Evolutionary conservation across 2,888 invertebrate genomes (phyloP).

Genomic region (Theristus sp.): DNA sequence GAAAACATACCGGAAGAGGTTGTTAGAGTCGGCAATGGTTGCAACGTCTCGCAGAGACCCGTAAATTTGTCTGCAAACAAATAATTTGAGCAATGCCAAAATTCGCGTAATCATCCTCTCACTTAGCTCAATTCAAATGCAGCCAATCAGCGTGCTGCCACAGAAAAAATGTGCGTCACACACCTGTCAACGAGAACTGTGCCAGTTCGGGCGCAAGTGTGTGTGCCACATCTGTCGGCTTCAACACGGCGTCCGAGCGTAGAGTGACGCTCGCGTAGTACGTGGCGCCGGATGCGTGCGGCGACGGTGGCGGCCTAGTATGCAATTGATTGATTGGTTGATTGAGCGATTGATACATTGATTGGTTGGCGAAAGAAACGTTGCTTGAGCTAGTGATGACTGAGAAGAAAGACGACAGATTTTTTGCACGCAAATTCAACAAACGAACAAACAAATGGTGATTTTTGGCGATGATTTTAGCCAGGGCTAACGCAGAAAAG

Average conservation of each 20-base stretch:
- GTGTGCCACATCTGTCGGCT: not conserved
- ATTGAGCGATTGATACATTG: no score
- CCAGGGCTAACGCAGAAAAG: no score
- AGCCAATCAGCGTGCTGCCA: no score
- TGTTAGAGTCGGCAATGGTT: not conserved
- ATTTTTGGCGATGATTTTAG: no score
- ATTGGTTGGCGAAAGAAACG: no score
- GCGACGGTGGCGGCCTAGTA: not conserved
- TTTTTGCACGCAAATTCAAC: no score
- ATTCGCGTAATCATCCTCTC: not conserved
- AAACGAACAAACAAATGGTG: no score
- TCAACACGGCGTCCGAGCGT: not conserved
- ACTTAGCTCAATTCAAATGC: not conserved
- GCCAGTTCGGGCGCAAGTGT: not conserved
- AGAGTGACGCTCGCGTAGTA: not conserved
- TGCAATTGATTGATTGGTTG: no score
- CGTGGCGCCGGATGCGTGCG: not conserved
- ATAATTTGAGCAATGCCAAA: not conserved
- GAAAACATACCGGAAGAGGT: not conserved
- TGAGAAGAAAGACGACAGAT: no score
- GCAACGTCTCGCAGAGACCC: not conserved
- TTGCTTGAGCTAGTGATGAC: no score
- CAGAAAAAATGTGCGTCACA: not conserved
- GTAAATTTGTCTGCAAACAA: not conserved
- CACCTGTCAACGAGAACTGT: not conserved